Percentiles rank a stretch among this genome's conserved stretches.
Evolutionary conservation across 2,888 invertebrate species (phyloP).

Genomic region (Ischnus inquisitorius): DNA sequence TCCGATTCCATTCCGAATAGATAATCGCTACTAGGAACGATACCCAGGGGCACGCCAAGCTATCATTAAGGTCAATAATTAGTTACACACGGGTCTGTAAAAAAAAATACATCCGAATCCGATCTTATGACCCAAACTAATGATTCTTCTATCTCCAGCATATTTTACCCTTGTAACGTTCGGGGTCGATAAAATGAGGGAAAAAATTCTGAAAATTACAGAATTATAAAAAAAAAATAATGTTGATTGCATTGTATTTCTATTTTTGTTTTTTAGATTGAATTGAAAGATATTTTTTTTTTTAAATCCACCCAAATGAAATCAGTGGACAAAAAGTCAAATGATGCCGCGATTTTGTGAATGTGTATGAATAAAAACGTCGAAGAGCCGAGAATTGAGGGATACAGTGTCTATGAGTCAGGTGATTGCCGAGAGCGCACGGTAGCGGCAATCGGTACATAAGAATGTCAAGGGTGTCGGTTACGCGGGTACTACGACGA

Average conservation of each 20-base stretch:
- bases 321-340: not conserved
- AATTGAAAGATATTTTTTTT: too few relatives aligned
- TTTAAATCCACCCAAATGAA: too few relatives aligned
- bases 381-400: not conserved
- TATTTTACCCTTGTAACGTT: not conserved
- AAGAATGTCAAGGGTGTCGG: slow-evolving; percentile 83
- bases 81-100: slow-evolving; percentile 32
- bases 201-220: not conserved
- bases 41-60: slow-evolving; percentile 50
- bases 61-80: slow-evolving; percentile 64
- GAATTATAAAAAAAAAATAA: not conserved
- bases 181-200: not conserved
- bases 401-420: not conserved
- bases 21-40: not conserved
- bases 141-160: not conserved
- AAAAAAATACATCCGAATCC: slow-evolving; percentile 33
- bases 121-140: slow-evolving; percentile 37
- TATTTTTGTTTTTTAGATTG: too few relatives aligned
- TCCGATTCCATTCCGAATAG: slow-evolving; percentile 34
- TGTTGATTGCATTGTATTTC: not conserved
- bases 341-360: not conserved
- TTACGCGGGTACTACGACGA: slow-evolving; percentile 69
- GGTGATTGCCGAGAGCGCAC: not conserved
- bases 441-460: slow-evolving; percentile 3
- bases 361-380: not conserved